Percentiles rank a stretch among this genome's conserved stretches.
phyloP scores from a whole-genome alignment of 2,888 invertebrate genomes.

The Mimachlamys varia region DNA sequence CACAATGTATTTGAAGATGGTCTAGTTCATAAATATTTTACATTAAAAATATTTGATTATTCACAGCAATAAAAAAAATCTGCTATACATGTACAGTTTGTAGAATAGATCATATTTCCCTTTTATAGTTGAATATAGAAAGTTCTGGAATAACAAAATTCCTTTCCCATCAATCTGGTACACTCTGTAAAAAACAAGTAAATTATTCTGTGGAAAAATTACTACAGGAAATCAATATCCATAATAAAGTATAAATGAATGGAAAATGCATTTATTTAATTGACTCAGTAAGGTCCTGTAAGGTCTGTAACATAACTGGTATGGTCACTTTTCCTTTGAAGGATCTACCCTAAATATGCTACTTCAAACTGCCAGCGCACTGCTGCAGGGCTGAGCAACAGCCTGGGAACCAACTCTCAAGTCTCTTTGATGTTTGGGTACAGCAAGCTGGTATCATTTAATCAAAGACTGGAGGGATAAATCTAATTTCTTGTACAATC shows the following conservation, averaged over 20 bases:
- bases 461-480: slow-evolving; percentile 17
- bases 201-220: no score
- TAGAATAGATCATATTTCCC: not conserved
- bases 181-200: no score
- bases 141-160: no score
- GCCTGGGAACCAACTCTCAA: slow-evolving; percentile 6
- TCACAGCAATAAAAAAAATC: not conserved
- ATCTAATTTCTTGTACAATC: slow-evolving; percentile 20
- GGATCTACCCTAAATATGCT: not conserved
- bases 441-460: not conserved
- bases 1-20: not conserved
- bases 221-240: not conserved
- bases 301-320: not conserved
- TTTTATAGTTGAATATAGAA: no score
- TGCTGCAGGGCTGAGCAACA: not conserved
- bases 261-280: not conserved
- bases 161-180: no score
- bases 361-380: not conserved
- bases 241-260: not conserved
- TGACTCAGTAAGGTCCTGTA: not conserved
- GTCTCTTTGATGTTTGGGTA: slow-evolving; percentile 18
- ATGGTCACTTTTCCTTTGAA: not conserved
- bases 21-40: not conserved
- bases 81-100: no score
- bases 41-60: not conserved